A percentile compares a stretch with the other conserved stretches of the same genome.
Conservation (phyloP, 2,797 vertebrate genomes). For the Clamator glandarius region DNA sequence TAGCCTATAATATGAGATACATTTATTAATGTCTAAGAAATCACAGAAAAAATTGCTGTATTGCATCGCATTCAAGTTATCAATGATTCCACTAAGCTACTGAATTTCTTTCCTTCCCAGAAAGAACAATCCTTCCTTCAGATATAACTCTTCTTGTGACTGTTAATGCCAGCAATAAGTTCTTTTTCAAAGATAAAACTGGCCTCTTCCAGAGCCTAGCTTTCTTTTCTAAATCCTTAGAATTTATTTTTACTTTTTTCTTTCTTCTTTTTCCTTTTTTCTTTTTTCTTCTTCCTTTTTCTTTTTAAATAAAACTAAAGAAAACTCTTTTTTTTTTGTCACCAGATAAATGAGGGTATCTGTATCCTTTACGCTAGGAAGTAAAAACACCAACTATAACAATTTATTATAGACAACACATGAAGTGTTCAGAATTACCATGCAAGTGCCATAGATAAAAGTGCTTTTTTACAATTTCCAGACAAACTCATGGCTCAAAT, state of each 20-base stretch:
- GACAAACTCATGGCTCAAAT: neutral
- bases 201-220: neutral
- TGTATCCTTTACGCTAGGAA: neutral
- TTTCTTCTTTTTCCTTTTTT: neutral
- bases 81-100: neutral
- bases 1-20: neutral
- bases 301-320: neutral
- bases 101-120: neutral
- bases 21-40: neutral
- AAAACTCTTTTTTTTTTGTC: rapidly evolving
- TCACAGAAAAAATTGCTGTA: neutral
- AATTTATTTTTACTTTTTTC: neutral
- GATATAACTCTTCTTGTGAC: neutral
- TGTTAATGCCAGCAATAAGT: neutral
- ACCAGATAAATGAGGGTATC: no score
- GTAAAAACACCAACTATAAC: no score
- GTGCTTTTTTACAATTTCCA: neutral
- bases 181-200: neutral
- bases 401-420: neutral
- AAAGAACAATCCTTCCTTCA: neutral
- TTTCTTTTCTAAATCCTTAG: neutral
- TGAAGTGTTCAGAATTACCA: neutral
- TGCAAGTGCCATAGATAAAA: neutral
- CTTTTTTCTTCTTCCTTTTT: no score
- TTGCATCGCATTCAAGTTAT: neutral